Base-by-base conservation (phyloP, 2,888 invertebrate genomes). In the Philhelius pedissequus region DNA sequence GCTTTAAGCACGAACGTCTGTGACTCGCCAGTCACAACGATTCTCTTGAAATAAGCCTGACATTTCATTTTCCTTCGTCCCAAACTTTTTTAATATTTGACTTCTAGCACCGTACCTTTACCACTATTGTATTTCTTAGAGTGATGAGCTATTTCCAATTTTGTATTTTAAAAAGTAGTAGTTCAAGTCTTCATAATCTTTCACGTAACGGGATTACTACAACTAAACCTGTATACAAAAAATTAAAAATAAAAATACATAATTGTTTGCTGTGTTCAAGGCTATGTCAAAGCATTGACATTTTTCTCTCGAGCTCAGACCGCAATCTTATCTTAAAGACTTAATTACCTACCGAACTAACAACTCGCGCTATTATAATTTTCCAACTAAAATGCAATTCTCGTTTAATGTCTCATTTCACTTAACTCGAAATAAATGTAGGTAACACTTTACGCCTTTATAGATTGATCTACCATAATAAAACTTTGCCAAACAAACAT, bases 401-500 rank as follows among this genome's bases (percentile, higher is more conserved):
- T 52, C 40, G 13, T 40, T 40, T 68, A 52, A 50, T 68, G 68
- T 68, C 68, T 68, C 52, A 52, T 68, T 52, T 52, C 50, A 52
- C 27, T 68, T 68, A 52, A 54, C 27, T 40, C 9, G 7, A 68
- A 68, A 38, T 52, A 40, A 68, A 40, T 68, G 32, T 20, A 62
- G n/a, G n/a, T n/a, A n/a, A n/a, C n/a, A n/a, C n/a, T n/a, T n/a
- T n/a, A 64, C 64, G 22, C 45, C 20, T 18, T 15, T 8, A 20
- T 5, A 56, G 56, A 64, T 62, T 62, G 62, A 62, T 62, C 43
- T 58, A 22, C 27, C 15, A 20, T 20, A n/a, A 56, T 22, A 25
- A 66, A 35, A 68, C 52, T 54, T 27, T 38, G 27, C 52, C 27
- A 68, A 68, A 68, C 68, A 68, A 68, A n/a, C n/a, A n/a, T n/a